These are phyloP conservation scores for Trichogramma pretiosum DNA, from an alignment of 1,140 invertebrate genomes.

Conservation along the genomic window DNA sequence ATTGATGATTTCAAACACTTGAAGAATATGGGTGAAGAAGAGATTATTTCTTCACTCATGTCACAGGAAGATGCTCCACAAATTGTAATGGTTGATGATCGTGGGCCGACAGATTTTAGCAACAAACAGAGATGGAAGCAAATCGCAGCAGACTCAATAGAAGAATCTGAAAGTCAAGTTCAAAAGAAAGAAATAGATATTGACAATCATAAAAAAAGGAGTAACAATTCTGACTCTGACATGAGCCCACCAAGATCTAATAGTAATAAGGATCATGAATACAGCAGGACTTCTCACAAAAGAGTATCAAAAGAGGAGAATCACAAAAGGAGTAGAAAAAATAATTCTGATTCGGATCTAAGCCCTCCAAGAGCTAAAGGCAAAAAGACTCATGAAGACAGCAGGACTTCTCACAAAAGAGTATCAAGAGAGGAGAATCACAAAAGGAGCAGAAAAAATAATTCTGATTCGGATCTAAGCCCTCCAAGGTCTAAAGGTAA, in stretches of 20 bases:
- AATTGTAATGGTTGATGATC: conserved; percentile 84
- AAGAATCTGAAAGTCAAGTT: conserved; percentile 28
- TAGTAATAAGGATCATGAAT: no score
- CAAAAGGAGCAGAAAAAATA: conserved; percentile 8
- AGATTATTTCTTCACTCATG: conserved; percentile 60
- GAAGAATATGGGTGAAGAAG: conserved; percentile 54
- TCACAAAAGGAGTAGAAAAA: conserved; percentile 7
- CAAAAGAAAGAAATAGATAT: conserved; percentile 18
- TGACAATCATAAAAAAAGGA: conserved; percentile 10
- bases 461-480: conserved; percentile 21
- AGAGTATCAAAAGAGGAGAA: conserved; percentile 18
- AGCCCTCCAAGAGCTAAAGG: conserved; percentile 18
- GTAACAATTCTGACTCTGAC: not conserved
- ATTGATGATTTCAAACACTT: conserved; percentile 82
- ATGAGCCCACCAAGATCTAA: not conserved
- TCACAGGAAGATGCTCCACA: conserved; percentile 78
- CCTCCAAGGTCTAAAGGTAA: conserved; percentile 19
- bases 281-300: not conserved
- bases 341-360: conserved; percentile 12
- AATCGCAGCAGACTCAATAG: conserved; percentile 43
- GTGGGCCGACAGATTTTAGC: conserved; percentile 61
- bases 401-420: no score
- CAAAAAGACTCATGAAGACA: conserved; percentile 5
- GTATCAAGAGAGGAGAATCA: conserved; percentile 18
- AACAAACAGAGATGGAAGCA: conserved; percentile 69